Base-by-base conservation (phyloP, 2,113 vertebrate genomes). In the Globicephala melas region DNA sequence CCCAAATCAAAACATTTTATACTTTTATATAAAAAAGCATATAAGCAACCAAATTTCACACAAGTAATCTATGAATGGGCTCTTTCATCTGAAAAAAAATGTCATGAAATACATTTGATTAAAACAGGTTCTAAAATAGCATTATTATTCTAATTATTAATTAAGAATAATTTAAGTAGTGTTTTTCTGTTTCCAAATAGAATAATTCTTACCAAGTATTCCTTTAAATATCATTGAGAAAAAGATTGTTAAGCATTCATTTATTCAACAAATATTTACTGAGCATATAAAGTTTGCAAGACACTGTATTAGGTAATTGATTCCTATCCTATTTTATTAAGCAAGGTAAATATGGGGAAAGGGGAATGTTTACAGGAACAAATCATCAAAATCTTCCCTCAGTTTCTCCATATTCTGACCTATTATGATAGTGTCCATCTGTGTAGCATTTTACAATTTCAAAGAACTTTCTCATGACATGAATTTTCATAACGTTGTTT, bases 191-290 rank as follows among this genome's bases (percentile, higher is more conserved):
- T 94, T 92, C 23, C 18, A 96, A 55, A 47, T 80, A 91, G 53
- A 93, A 70, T 80, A 65, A 28, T 18, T 83, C 83, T 93, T 94
- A 71, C 36, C 9, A 79, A 89, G 8, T 53, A 47, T 74, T 83
- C 38, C 15, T 90, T 91, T 50, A 93, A 87, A 17, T 73, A 81
- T 58, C 79, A 58, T 80, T 62, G 65, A 82, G 55, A 95, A 77
- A 36, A 53, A 80, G 58, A 73, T 41, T 12, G 11, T 73, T 86
- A 63, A 86, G 20, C 26, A 79, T 79, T 90, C 13, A 25, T 74
- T 97, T 91, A 86, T 67, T 94, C 67, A 92, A 63, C 83, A 96
- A 96, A 95, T 95, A 95, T 96, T 96, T 94, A 70, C 89, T 58
- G 79, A 95, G 84, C 14, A 60, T 36, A 31, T 79, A 71, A 58